A percentile compares a stretch with the other conserved stretches of the same genome.
These are phyloP conservation scores for Oenanthe melanoleuca DNA, from an alignment of 2,113 vertebrate species.

Conservation along the genomic window DNA sequence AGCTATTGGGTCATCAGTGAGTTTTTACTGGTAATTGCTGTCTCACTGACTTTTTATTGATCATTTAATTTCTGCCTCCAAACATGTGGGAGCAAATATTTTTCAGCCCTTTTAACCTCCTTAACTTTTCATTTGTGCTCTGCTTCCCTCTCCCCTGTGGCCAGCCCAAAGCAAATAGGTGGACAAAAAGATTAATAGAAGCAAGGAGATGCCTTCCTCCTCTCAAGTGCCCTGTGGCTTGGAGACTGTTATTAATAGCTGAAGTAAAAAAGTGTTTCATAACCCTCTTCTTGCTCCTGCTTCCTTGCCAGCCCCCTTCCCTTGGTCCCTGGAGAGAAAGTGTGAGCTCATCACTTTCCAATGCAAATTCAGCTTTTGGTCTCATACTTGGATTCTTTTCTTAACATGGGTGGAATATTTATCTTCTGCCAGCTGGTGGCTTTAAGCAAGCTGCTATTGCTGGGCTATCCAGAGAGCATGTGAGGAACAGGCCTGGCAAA, in stretches of 20 bases:
- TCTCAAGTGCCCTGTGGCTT: slow-evolving; percentile 54
- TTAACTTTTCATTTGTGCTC: slow-evolving; percentile 32
- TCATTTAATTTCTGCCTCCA: slow-evolving; percentile 62
- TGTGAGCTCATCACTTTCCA: slow-evolving; percentile 74
- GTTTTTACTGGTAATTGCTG: slow-evolving; percentile 20
- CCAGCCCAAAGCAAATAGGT: slow-evolving; percentile 44
- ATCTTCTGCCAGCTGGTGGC: slow-evolving; percentile 41
- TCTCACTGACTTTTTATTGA: slow-evolving; percentile 56
- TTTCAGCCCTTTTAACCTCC: slow-evolving; percentile 60
- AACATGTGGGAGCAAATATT: slow-evolving; percentile 65
- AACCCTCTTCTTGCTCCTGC: slow-evolving; percentile 15
- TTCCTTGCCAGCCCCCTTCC: slow-evolving; percentile 44
- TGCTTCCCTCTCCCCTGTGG: slow-evolving; percentile 7
- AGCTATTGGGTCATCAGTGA: slow-evolving; percentile 17
- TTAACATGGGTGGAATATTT: slow-evolving; percentile 65
- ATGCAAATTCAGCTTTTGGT: slow-evolving; percentile 57
- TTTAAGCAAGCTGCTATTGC: slow-evolving; percentile 21
- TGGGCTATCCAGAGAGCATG: not conserved
- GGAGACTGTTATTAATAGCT: slow-evolving; percentile 65
- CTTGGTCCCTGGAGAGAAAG: slow-evolving; percentile 58
- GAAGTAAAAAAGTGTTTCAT: slow-evolving; percentile 53
- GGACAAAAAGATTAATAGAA: slow-evolving; percentile 64
- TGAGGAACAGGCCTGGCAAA: not conserved
- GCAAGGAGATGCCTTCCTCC: slow-evolving; percentile 49
- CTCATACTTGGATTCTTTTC: slow-evolving; percentile 60